phyloP scores from a whole-genome alignment of 2,888 invertebrate species.

The Drosophila pegasa region DNA sequence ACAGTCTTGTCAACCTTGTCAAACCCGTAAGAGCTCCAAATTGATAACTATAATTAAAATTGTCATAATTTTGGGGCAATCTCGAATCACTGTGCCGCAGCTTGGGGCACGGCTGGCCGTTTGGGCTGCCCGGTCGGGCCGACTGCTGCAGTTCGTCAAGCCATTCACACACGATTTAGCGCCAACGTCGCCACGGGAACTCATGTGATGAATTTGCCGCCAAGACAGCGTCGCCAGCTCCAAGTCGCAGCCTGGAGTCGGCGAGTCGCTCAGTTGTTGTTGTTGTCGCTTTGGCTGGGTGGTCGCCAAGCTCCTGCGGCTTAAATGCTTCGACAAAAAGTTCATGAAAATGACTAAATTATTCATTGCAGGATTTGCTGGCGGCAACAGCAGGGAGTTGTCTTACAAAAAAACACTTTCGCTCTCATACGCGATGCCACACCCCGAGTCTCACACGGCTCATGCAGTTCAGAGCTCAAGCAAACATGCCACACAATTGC shows the following conservation, averaged over 20 bases:
- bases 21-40: not conserved
- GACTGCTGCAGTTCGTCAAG: constrained; percentile 72
- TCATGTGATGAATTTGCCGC: constrained; percentile 80
- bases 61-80: not conserved
- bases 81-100: constrained; percentile 35
- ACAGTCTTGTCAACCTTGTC: too few relatives aligned
- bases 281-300: constrained; percentile 51
- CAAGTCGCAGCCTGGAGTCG: constrained; percentile 12
- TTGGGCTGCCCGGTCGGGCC: constrained; percentile 6
- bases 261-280: constrained; percentile 13
- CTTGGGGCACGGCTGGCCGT: constrained; percentile 23
- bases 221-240: constrained; percentile 62
- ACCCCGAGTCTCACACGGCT: constrained; percentile 33
- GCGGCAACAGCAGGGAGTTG: constrained; percentile 23
- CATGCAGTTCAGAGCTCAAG: constrained; percentile 57
- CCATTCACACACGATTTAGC: constrained; percentile 77
- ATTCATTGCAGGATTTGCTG: constrained; percentile 78
- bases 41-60: not conserved
- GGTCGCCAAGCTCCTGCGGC: constrained; percentile 78
- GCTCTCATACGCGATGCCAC: constrained; percentile 52
- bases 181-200: constrained; percentile 64
- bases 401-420: constrained; percentile 68
- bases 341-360: constrained; percentile 76
- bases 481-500: constrained; percentile 67
- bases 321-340: constrained; percentile 68